Evolutionary conservation across 2,888 invertebrate species (phyloP).

Genomic region (Brenthis hecate): DNA sequence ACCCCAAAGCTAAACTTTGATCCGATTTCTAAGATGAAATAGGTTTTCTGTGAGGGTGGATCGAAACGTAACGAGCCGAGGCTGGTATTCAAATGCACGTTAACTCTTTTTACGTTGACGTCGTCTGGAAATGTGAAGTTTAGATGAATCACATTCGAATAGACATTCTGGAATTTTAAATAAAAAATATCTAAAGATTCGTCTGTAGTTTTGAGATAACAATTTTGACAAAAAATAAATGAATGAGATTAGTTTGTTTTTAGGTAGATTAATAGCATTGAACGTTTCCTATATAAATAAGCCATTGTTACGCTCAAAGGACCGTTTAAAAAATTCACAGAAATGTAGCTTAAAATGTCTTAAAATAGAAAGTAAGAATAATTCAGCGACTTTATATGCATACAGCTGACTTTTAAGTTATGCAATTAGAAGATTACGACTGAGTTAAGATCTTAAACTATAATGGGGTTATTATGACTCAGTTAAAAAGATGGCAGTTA

Average conservation of each 20-base stretch:
- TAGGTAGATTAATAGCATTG: no score
- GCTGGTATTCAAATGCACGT: conserved; percentile 16
- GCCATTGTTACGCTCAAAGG: not conserved
- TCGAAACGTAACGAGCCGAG: conserved; percentile 15
- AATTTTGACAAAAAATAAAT: no score
- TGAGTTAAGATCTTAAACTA: not conserved
- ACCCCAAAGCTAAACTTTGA: conserved; percentile 17
- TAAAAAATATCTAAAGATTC: no score
- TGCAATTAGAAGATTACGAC: conserved; percentile 8
- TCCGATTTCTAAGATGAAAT: conserved; percentile 13
- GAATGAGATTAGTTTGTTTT: no score
- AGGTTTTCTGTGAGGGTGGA: conserved; percentile 10
- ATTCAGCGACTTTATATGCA: conserved; percentile 1
- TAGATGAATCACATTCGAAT: not conserved
- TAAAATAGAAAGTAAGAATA: conserved; percentile 19
- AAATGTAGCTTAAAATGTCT: conserved; percentile 2
- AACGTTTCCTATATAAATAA: no score
- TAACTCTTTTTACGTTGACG: conserved; percentile 11
- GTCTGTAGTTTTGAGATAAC: no score
- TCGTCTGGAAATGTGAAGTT: conserved; percentile 1
- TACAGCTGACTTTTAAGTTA: not conserved
- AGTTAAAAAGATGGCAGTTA: not conserved
- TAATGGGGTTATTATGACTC: conserved; percentile 3
- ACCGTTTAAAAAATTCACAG: conserved; percentile 3
- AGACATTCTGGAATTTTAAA: no score